These are phyloP conservation scores for Hydractinia symbiolongicarpus DNA, from an alignment of 30 jellyfish, hydroid and myxozoan genomes.

Conservation along the genomic window DNA sequence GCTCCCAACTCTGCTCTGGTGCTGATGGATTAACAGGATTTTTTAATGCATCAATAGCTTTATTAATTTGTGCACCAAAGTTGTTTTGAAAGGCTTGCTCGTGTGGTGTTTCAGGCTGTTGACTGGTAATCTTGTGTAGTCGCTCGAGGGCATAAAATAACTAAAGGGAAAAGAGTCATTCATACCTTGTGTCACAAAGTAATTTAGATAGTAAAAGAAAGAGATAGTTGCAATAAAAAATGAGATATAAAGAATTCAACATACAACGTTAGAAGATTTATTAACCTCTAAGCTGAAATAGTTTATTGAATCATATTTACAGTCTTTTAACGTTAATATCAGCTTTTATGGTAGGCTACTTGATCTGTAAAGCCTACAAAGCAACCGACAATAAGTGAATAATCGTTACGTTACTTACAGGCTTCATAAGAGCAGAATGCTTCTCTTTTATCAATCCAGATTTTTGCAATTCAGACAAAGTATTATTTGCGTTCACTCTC, in stretches of 20 bases:
- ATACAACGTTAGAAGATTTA: too few species aligned
- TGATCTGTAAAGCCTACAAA: too few species aligned
- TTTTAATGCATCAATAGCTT: slow-evolving; percentile 66
- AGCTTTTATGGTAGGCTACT: too few species aligned
- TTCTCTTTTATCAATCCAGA: slow-evolving; percentile 78
- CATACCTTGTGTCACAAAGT: not conserved
- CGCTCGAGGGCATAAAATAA: slow-evolving; percentile 92
- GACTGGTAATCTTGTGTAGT: slow-evolving; percentile 77
- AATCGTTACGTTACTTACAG: slow-evolving; percentile 36
- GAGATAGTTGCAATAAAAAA: too few species aligned
- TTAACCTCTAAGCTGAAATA: too few species aligned
- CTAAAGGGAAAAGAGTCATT: slow-evolving; percentile 22
- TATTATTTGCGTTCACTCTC: slow-evolving; percentile 81
- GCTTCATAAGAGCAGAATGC: slow-evolving; percentile 93
- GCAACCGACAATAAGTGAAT: too few species aligned
- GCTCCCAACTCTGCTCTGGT: slow-evolving; percentile 88
- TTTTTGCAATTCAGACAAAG: slow-evolving; percentile 65
- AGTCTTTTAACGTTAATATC: too few species aligned
- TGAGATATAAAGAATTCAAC: too few species aligned
- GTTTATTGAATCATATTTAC: too few species aligned
- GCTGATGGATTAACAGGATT: slow-evolving; percentile 73
- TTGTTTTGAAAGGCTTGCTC: slow-evolving; percentile 75
- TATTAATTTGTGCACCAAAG: slow-evolving; percentile 53
- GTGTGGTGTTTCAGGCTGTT: slow-evolving; percentile 96
- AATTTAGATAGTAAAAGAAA: not conserved